Conservation (phyloP, 2,113 vertebrate genomes). For the Hiodon tergisus region DNA sequence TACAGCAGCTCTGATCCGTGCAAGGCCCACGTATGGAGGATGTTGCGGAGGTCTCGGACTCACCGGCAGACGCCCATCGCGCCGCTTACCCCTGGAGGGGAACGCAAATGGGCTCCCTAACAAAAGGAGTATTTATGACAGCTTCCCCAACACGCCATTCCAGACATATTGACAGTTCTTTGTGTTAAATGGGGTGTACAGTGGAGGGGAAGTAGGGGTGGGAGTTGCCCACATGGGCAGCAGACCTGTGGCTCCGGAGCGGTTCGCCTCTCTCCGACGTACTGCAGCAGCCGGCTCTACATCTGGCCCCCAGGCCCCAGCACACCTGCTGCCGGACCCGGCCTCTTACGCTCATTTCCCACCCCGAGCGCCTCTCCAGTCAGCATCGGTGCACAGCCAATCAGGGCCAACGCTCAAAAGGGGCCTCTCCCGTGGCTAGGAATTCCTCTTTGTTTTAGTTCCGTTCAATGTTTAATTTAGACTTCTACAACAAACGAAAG, state of each 20-base stretch:
- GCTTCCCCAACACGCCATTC: constrained; percentile 37
- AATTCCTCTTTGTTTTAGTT: neutral
- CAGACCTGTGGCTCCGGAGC: constrained; percentile 42
- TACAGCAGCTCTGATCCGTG: neutral
- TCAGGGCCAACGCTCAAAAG: neutral
- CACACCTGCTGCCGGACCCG: constrained; percentile 16
- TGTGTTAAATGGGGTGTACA: constrained; percentile 47
- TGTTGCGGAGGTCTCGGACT: neutral
- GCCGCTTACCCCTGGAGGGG: constrained; percentile 15
- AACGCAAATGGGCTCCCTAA: constrained; percentile 11
- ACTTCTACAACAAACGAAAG: neutral
- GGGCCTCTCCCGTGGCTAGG: neutral
- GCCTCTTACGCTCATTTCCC: neutral
- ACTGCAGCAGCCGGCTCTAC: neutral
- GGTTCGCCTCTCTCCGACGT: constrained; percentile 13
- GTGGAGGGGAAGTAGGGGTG: constrained; percentile 26
- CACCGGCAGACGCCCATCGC: neutral
- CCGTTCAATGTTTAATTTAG: neutral
- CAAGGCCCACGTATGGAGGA: neutral
- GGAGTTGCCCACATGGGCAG: constrained; percentile 53
- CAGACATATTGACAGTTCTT: constrained; percentile 51
- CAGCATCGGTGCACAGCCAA: neutral
- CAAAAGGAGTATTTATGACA: constrained; percentile 20
- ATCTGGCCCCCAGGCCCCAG: constrained; percentile 51
- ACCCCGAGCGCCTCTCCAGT: neutral